Evolutionary conservation across 2,797 vertebrate genomes (phyloP).

Genomic region (Gadopsis marmoratus): DNA sequence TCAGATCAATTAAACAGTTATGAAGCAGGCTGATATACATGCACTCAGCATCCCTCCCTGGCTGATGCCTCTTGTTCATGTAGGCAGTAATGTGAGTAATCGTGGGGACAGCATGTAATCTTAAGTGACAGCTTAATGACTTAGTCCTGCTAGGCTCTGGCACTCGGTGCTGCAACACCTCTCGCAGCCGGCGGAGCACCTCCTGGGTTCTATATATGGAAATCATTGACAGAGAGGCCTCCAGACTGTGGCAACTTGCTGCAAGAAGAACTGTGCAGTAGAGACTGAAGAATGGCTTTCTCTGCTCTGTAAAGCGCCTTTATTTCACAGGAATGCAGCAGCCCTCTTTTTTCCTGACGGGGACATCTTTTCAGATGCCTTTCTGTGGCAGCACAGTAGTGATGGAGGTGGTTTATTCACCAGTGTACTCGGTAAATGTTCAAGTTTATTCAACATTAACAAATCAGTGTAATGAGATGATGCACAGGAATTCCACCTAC

Average conservation of each 20-base stretch:
- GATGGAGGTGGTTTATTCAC: constrained; percentile 49
- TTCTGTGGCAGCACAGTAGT: constrained; percentile 34
- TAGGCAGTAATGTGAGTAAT: constrained; percentile 79
- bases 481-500: not conserved
- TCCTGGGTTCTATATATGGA: constrained; percentile 80
- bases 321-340: constrained; percentile 71
- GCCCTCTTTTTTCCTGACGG: constrained; percentile 35
- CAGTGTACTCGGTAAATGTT: not conserved
- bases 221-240: constrained; percentile 69
- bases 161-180: constrained; percentile 69
- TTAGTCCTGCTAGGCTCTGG: constrained; percentile 73
- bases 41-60: constrained; percentile 55
- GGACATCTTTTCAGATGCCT: constrained; percentile 53
- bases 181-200: constrained; percentile 57
- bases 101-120: constrained; percentile 81
- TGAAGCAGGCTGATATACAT: constrained; percentile 50
- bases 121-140: constrained; percentile 84
- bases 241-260: constrained; percentile 64
- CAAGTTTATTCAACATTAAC: not conserved
- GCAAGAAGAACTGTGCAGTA: constrained; percentile 65
- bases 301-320: constrained; percentile 61
- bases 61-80: constrained; percentile 70
- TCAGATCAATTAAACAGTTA: constrained; percentile 63
- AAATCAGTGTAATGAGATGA: constrained; percentile 7
- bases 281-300: constrained; percentile 62